phyloP scores from a whole-genome alignment of 1,140 invertebrate genomes.

The Cydia pomonella region DNA sequence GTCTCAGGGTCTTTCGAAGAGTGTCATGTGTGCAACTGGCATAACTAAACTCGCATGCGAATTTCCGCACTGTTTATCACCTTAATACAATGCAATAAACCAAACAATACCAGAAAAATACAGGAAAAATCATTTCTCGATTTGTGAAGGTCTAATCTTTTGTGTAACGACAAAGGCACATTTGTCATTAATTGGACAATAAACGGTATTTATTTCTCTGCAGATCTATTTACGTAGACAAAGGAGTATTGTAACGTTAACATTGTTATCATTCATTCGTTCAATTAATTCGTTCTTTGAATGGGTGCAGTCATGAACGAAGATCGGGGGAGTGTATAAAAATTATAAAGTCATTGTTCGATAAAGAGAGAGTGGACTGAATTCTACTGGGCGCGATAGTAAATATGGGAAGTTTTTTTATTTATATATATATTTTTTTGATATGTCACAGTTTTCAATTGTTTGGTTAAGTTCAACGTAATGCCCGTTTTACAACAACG shows the following conservation, averaged over 20 bases:
- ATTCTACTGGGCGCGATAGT: too few relatives aligned
- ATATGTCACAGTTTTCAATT: too few relatives aligned
- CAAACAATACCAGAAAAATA: background rate
- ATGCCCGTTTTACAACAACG: too few relatives aligned
- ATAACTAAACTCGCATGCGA: too few relatives aligned
- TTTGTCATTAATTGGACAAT: conserved; percentile 4
- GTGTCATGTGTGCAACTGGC: too few relatives aligned
- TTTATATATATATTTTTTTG: too few relatives aligned
- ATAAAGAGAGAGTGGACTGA: too few relatives aligned
- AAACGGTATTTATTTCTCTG: background rate
- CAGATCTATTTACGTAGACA: background rate
- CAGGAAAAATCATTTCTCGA: conserved; percentile 1
- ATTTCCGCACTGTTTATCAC: too few relatives aligned
- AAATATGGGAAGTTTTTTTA: too few relatives aligned
- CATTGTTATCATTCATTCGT: conserved; percentile 3
- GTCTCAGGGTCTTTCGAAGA: too few relatives aligned
- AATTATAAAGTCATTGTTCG: too few relatives aligned
- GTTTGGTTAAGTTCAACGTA: too few relatives aligned
- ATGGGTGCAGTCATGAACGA: background rate
- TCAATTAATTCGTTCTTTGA: background rate
- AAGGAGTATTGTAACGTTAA: background rate
- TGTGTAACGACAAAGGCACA: background rate
- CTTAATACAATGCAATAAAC: background rate
- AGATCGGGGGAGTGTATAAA: background rate
- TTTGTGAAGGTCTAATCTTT: background rate